Conservation (phyloP, 2,888 invertebrate species). For the Drosophila ezoana region DNA sequence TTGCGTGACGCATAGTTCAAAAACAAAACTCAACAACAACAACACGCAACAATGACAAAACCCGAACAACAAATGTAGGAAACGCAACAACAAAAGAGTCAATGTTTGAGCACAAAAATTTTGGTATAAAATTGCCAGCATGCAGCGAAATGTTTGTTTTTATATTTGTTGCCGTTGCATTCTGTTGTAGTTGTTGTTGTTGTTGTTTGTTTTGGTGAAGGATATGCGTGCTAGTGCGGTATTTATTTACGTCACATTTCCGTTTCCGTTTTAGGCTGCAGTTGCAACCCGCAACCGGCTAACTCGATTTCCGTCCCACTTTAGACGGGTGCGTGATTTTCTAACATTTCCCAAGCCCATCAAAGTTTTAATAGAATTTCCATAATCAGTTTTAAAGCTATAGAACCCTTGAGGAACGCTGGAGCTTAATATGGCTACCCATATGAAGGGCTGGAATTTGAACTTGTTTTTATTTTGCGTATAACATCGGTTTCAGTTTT, state of each 20-base stretch:
- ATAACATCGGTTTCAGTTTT: background rate
- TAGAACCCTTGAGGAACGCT: background rate
- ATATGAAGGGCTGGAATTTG: slow-evolving; percentile 20
- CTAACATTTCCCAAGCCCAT: slow-evolving; percentile 61
- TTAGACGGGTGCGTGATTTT: slow-evolving; percentile 68
- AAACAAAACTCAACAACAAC: slow-evolving; percentile 11
- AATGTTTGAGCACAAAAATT: slow-evolving; percentile 20
- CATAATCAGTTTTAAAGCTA: slow-evolving; percentile 69
- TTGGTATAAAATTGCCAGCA: slow-evolving; percentile 37
- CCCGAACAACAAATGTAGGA: slow-evolving; percentile 23
- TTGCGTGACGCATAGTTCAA: slow-evolving; percentile 41
- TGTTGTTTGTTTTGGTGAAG: slow-evolving; percentile 20
- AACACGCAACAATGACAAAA: slow-evolving; percentile 1
- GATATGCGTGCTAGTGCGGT: slow-evolving; percentile 67
- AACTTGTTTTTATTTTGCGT: slow-evolving; percentile 8
- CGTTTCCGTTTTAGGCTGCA: slow-evolving; percentile 65
- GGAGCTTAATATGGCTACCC: slow-evolving; percentile 1
- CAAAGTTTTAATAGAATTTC: slow-evolving; percentile 76
- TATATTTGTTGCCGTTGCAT: slow-evolving; percentile 36
- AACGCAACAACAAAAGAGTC: slow-evolving; percentile 15
- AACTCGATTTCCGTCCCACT: slow-evolving; percentile 55
- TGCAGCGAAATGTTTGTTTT: slow-evolving; percentile 54
- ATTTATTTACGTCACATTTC: slow-evolving; percentile 76
- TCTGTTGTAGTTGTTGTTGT: slow-evolving; percentile 31
- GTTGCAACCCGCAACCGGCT: slow-evolving; percentile 40